phyloP scores from a whole-genome alignment of 2,888 invertebrate species.

The Timandra comae region DNA sequence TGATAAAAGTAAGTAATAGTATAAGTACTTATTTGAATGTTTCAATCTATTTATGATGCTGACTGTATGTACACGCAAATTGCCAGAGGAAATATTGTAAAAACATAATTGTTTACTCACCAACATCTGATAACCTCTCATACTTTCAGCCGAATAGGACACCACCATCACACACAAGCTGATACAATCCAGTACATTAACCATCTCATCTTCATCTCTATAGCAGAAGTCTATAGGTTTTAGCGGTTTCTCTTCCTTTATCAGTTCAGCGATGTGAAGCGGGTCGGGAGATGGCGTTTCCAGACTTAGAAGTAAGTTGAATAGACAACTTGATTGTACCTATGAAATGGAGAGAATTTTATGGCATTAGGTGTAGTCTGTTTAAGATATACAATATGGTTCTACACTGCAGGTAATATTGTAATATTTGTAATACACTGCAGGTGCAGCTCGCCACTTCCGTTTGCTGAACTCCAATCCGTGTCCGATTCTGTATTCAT shows the following conservation, averaged over 20 bases:
- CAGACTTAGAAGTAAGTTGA: constrained; percentile 91
- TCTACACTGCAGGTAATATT: too few species aligned
- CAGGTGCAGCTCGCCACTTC: too few species aligned
- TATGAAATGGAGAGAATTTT: constrained; percentile 32
- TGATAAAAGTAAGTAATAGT: too few species aligned
- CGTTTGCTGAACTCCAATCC: too few species aligned
- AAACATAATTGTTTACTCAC: constrained; percentile 72
- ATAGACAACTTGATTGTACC: constrained; percentile 94
- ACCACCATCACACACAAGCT: constrained; percentile 99
- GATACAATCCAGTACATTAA: constrained; percentile 96
- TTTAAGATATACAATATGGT: too few species aligned
- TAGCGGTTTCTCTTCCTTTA: constrained; percentile 93
- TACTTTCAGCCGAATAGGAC: constrained; percentile 97
- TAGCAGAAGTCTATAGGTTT: constrained; percentile 99
- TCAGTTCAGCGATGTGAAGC: constrained; percentile 92
- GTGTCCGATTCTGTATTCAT: too few species aligned
- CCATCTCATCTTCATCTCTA: constrained; percentile 98
- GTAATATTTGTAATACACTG: too few species aligned
- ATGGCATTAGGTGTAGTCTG: too few species aligned
- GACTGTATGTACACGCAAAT: constrained; percentile 3
- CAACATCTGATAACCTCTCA: constrained; percentile 93
- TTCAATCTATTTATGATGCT: not conserved
- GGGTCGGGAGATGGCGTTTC: constrained; percentile 97
- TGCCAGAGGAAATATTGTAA: too few species aligned
- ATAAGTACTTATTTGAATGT: too few species aligned